These are phyloP conservation scores for Ophion ventricosus DNA, from an alignment of 2,888 invertebrate species.

Conservation along the genomic window DNA sequence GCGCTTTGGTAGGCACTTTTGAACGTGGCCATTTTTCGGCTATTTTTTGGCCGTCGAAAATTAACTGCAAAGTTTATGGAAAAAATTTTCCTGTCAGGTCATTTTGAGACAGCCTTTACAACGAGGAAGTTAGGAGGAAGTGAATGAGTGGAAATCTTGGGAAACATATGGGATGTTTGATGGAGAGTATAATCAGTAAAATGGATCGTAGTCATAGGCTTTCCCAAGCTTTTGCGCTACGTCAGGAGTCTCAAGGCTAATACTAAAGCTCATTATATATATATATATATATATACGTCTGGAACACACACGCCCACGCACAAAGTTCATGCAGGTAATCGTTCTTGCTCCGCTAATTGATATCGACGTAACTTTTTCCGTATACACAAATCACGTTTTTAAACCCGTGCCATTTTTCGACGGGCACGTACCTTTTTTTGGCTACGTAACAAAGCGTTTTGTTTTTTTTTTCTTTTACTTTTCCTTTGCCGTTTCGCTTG, in stretches of 20 bases:
- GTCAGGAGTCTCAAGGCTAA: conserved; percentile 34
- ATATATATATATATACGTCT: too few relatives aligned
- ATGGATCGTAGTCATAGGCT: conserved; percentile 40
- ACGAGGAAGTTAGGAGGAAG: not conserved
- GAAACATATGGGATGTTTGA: not conserved
- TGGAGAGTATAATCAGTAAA: not conserved
- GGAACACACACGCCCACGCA: not conserved
- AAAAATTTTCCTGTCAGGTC: too few relatives aligned
- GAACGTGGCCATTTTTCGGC: too few relatives aligned
- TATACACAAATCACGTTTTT: conserved; percentile 13
- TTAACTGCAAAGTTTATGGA: too few relatives aligned
- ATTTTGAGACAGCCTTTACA: too few relatives aligned
- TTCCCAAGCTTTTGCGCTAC: conserved; percentile 35
- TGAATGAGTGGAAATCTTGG: not conserved
- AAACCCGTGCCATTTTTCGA: conserved; percentile 10
- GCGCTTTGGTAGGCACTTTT: too few relatives aligned
- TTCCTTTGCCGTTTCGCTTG: not conserved
- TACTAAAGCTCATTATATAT: conserved; percentile 39
- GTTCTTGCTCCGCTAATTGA: conserved; percentile 41
- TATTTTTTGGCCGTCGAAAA: too few relatives aligned
- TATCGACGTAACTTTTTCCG: conserved; percentile 27
- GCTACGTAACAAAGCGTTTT: not conserved
- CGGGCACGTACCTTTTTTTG: conserved; percentile 6
- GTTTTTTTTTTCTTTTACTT: too few relatives aligned
- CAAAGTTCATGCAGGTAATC: conserved; percentile 18